Evolutionary conservation across 1,140 invertebrate genomes (phyloP).

Genomic region (Hydropsyche tenuis): DNA sequence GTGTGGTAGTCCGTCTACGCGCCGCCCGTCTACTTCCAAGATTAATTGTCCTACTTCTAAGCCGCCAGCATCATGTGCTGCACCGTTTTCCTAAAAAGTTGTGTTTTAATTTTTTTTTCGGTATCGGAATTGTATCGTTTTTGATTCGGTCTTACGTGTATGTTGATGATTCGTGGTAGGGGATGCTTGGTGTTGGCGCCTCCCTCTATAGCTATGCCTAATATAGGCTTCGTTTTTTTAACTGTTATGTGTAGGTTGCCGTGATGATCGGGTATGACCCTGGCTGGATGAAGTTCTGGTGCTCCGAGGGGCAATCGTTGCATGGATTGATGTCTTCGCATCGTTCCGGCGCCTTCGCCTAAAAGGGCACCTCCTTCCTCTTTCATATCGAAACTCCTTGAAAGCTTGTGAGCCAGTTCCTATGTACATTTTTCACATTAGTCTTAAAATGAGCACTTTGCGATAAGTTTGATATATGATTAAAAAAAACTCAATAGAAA

Average conservation of each 20-base stretch:
- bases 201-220: conserved; percentile 96
- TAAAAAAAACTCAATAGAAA: too few relatives aligned
- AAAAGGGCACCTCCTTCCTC: conserved; percentile 76
- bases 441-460: too few relatives aligned
- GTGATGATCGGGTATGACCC: conserved; percentile 81
- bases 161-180: conserved; percentile 93
- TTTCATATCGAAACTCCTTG: conserved; percentile 85
- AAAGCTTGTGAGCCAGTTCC: conserved; percentile 84
- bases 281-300: conserved; percentile 67
- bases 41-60: conserved; percentile 93
- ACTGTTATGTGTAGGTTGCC: conserved; percentile 85
- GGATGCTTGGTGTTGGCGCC: conserved; percentile 94
- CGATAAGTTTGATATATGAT: too few relatives aligned
- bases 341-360: conserved; percentile 68
- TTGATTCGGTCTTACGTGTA: conserved; percentile 90
- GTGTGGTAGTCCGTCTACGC: conserved; percentile 81
- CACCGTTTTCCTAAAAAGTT: conserved; percentile 83
- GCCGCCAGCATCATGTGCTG: conserved; percentile 89
- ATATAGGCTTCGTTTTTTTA: conserved; percentile 90
- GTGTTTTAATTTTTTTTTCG: too few relatives aligned
- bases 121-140: too few relatives aligned
- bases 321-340: conserved; percentile 72
- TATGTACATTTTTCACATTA: conserved; percentile 52
- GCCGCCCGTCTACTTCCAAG: conserved; percentile 88
- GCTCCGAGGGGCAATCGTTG: conserved; percentile 69